Conservation (phyloP, 2,113 vertebrate species). For the Proterorhinus semilunaris region DNA sequence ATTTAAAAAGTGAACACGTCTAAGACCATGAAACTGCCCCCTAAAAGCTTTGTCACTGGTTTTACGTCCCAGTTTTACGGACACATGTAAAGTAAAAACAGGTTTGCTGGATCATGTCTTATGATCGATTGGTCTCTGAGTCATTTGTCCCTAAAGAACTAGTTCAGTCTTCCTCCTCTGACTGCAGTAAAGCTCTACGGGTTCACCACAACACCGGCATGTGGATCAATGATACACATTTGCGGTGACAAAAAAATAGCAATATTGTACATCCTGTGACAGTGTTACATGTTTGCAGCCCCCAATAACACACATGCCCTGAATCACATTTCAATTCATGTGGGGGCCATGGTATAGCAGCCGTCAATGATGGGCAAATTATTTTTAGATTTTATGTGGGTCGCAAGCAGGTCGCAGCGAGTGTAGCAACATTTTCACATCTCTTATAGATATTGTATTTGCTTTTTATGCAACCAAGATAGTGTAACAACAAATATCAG, state of each 20-base stretch:
- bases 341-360: slow-evolving; percentile 52
- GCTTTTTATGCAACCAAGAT: not conserved
- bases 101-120: not conserved
- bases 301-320: slow-evolving; percentile 20
- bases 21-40: not conserved
- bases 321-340: slow-evolving; percentile 45
- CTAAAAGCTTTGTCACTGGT: not conserved
- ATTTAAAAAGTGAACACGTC: not conserved
- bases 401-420: slow-evolving; percentile 64
- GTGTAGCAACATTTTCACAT: slow-evolving; percentile 40
- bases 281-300: not conserved
- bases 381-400: slow-evolving; percentile 74
- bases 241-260: not conserved
- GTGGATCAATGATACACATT: no score
- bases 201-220: not conserved
- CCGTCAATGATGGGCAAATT: slow-evolving; percentile 64
- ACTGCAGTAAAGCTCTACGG: not conserved
- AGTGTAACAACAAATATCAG: not conserved
- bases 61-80: not conserved
- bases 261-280: not conserved
- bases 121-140: slow-evolving; percentile 1
- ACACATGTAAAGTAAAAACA: not conserved
- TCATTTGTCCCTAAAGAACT: not conserved
- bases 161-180: slow-evolving; percentile 4
- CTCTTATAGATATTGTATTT: not conserved